Evolutionary conservation across 2,888 invertebrate species (phyloP).

Genomic region (Epistrophella euchroma): DNA sequence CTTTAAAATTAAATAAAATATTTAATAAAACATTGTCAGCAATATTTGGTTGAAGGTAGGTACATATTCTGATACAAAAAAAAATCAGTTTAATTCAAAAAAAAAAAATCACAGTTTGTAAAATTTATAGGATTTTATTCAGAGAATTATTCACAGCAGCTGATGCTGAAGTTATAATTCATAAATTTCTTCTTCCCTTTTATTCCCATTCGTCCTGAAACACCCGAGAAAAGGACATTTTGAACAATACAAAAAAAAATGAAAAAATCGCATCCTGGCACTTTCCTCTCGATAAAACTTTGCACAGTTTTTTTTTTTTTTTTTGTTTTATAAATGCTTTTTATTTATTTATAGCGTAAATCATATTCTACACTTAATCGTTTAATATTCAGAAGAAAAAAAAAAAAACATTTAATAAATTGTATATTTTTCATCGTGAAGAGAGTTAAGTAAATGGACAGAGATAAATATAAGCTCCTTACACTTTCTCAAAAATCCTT

Average conservation of each 20-base stretch:
- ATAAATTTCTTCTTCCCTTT: constrained; percentile 56
- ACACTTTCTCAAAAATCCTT: constrained; percentile 16
- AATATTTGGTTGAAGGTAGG: constrained; percentile 42
- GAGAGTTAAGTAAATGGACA: constrained; percentile 14
- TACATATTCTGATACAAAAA: neutral
- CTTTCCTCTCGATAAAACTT: constrained; percentile 71
- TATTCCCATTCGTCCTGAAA: neutral
- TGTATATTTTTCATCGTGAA: neutral
- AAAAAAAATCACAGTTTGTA: constrained; percentile 56
- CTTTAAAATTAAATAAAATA: constrained; percentile 58
- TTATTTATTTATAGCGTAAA: constrained; percentile 63
- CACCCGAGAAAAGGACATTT: neutral
- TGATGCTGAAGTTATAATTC: constrained; percentile 71
- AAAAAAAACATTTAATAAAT: neutral
- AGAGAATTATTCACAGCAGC: constrained; percentile 62
- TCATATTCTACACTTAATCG: constrained; percentile 58
- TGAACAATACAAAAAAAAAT: neutral
- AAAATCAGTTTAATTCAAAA: neutral
- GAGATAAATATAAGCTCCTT: constrained; percentile 46
- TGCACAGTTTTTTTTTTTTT: constrained; percentile 2
- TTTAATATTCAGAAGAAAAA: constrained; percentile 48
- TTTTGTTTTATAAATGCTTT: constrained; percentile 24
- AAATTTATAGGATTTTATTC: constrained; percentile 57
- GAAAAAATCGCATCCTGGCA: constrained; percentile 45
- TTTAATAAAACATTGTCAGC: constrained; percentile 50